Conservation (phyloP, 2,113 vertebrate species). For the Peucedramus taeniatus region DNA sequence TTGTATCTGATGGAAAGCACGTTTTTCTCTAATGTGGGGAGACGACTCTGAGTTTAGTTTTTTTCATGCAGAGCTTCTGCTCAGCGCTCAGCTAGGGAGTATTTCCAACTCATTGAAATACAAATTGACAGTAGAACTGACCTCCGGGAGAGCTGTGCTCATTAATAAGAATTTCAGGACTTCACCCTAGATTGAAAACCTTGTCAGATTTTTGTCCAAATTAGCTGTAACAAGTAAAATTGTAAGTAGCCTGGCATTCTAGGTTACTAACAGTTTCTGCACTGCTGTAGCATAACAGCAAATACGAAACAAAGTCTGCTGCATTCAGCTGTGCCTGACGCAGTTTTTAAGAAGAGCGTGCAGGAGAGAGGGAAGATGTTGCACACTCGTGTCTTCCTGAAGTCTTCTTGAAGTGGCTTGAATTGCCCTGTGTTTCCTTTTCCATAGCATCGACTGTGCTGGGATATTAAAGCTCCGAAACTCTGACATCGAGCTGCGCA, state of each 20-base stretch:
- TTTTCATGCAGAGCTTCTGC: not conserved
- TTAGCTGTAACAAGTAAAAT: not conserved
- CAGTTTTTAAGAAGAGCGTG: not conserved
- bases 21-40: not conserved
- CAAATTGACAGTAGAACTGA: not conserved
- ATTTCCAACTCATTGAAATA: not conserved
- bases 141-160: not conserved
- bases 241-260: not conserved
- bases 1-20: not conserved
- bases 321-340: not conserved
- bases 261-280: not conserved
- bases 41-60: not conserved
- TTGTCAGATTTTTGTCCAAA: not conserved
- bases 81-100: not conserved
- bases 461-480: slow-evolving; percentile 94
- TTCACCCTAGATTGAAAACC: not conserved
- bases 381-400: not conserved
- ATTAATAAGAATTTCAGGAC: not conserved
- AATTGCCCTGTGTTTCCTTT: not conserved
- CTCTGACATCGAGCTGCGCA: slow-evolving; percentile 93
- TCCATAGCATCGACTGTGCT: slow-evolving; percentile 88
- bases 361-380: not conserved
- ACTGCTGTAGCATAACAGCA: not conserved
- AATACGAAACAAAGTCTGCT: not conserved
- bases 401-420: not conserved